phyloP scores from a whole-genome alignment of 2,888 invertebrate species.

The Scaptomyza cyrtandrae region DNA sequence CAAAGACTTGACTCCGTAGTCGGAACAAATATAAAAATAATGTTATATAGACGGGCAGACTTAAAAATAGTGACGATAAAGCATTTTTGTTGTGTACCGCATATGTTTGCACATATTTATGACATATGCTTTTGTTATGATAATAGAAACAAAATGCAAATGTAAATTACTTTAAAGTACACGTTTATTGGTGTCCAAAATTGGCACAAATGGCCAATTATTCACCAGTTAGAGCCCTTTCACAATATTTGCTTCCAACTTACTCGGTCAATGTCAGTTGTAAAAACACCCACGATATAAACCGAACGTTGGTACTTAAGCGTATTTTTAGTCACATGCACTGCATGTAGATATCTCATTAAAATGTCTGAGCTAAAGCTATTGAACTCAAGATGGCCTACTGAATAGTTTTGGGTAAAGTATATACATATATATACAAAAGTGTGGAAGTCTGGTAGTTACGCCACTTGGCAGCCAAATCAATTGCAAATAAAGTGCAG shows the following conservation, averaged over 20 bases:
- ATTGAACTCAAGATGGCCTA: conserved; percentile 45
- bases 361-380: conserved; percentile 37
- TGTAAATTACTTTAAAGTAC: neutral
- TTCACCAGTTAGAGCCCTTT: conserved; percentile 11
- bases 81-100: no score
- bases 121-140: no score
- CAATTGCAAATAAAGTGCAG: neutral
- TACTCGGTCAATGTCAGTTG: conserved; percentile 67
- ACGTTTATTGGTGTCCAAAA: neutral
- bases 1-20: no score
- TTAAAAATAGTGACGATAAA: no score
- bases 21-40: no score
- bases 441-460: neutral
- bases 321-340: conserved; percentile 24
- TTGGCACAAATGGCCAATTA: conserved; percentile 12
- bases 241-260: conserved; percentile 28
- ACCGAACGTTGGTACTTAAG: conserved; percentile 12
- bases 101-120: no score
- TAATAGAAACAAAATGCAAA: neutral
- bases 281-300: conserved; percentile 27
- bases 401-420: neutral
- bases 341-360: conserved; percentile 58
- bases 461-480: conserved; percentile 11
- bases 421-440: neutral
- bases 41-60: no score